Conservation (phyloP, 2,113 vertebrate genomes). For the Gila orcuttii region DNA sequence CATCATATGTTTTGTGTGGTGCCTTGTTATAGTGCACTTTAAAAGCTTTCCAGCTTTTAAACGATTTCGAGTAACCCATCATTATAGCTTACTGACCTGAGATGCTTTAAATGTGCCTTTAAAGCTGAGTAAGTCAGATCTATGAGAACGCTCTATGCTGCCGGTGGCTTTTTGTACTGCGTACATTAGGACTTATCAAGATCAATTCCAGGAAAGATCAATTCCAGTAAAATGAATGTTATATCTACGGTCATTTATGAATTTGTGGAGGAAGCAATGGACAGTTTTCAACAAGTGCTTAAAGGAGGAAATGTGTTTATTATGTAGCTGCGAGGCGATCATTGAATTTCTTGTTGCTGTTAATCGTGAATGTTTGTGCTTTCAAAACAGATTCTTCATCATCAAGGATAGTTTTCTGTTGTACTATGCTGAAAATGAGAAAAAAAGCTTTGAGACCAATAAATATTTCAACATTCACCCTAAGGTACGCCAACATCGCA, state of each 20-base stretch:
- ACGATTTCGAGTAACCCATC: slow-evolving; percentile 13
- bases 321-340: not conserved
- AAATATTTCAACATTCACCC: slow-evolving; percentile 96
- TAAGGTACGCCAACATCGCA: slow-evolving; percentile 80
- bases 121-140: slow-evolving; percentile 36
- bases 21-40: slow-evolving; percentile 23
- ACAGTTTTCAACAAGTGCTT: not conserved
- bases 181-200: slow-evolving; percentile 12
- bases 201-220: not conserved
- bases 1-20: not conserved
- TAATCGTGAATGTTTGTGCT: slow-evolving; percentile 41
- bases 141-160: slow-evolving; percentile 4
- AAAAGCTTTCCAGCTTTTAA: slow-evolving; percentile 31
- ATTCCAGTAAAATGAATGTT: not conserved
- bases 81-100: slow-evolving; percentile 17
- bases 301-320: not conserved
- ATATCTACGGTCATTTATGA: not conserved
- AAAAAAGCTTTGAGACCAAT: slow-evolving; percentile 92
- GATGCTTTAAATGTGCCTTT: not conserved
- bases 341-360: not conserved
- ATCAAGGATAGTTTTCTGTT: slow-evolving; percentile 98
- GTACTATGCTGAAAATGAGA: slow-evolving; percentile 94
- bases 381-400: slow-evolving; percentile 88
- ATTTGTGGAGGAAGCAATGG: not conserved
- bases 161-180: not conserved